Base-by-base conservation (phyloP, 1,140 invertebrate genomes). In the Pseudomyrmex cubaensis region DNA sequence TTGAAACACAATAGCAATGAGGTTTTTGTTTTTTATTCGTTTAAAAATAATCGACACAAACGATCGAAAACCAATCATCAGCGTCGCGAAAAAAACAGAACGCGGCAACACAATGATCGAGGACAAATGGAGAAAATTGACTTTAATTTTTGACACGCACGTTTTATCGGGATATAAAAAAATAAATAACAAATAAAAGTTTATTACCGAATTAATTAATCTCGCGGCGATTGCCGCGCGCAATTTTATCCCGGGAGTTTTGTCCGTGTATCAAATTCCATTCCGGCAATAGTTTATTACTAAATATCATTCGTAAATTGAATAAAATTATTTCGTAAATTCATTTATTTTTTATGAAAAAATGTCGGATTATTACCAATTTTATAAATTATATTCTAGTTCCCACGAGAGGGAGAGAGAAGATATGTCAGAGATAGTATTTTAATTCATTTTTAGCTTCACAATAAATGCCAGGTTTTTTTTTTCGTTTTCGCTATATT, bases 311-410 rank as follows among this genome's bases (percentile, higher is more conserved):
- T 25, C 25, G 12, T 20, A n/a, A 67, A 67, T 77, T 66, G 67
- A 77, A 13, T 66, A 67, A 77, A 54, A 67, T 54, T 8, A 56
- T 50, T 66, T 1, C 3, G 25, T 20, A 48, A 63, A 76, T 76
- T n/a, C 35, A 35, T 35, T 35, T 1, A 35, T 35, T 35, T 5
- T 0, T 35, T 35, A 35, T 35, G 35, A 35, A 35, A 9, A 64
- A 76, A 2, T n/a, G 64, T 63, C 52, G 17, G 20, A 67, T 67
- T 25, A 8, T 15, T 8, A 46, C n/a, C 63, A 64, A 67, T 44
- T 67, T 66, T 35, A 25, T 35, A 57, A 76, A 77, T 77, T 76
- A 52, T 46, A 77, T 76, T 66, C 50, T 62, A 48, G 50, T 76
- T 2, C 17, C 1, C 22, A 44, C 12, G 15, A 50, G 17, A 22